Evolutionary conservation across 2,113 vertebrate species (phyloP), one percentile per base, ranked within the genome.

Genomic region (Thamnophis sirtalis): DNA sequence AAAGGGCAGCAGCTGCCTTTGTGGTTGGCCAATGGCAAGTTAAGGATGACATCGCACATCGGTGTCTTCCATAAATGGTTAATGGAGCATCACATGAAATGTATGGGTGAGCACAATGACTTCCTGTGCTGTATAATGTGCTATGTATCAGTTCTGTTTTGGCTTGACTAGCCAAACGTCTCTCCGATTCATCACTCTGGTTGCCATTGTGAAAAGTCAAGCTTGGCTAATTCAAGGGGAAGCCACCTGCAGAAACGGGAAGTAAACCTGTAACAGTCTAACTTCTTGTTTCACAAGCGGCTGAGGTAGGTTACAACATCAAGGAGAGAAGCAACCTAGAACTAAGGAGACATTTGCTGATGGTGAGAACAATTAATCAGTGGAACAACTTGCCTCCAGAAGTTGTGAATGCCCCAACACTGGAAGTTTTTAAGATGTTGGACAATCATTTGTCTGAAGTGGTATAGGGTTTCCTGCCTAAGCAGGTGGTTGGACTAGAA

Each of bases 181-280:
- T 68, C 87, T 55, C 49, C 0, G 0, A 4, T 11, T 60, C 6
- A 51, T 63, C 33, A 17, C 24, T 49, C 4, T 21, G 55, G 7
- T 22, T 3, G 22, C 9, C 49, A 26, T 89, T 87, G 48, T 21
- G 56, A 58, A 9, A n/a, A 86, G 86, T 43, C 93, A 33, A 60
- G 49, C 86, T 86, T 4, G 1, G 55, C 55, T 5, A 54, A 22
- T 0, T 6, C 48, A 5, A 43, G 1, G 17, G 28, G 63, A 91
- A 87, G 84, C 38, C 54, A 43, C 86, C 86, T 80, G 86, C 58
- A 24, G 80, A 85, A 92, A 86, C 84, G 84, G 94, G 95, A 92
- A 89, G 90, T 33, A 19, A 1, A 55, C 80, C 26, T 22, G 10
- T 55, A 33, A 28, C 4, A 89, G 17, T 13, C 49, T 86, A 51